A percentile compares a stretch with the other conserved stretches of the same genome.
Conservation (phyloP, 1,140 invertebrate species). For the Dendroctonus valens region DNA sequence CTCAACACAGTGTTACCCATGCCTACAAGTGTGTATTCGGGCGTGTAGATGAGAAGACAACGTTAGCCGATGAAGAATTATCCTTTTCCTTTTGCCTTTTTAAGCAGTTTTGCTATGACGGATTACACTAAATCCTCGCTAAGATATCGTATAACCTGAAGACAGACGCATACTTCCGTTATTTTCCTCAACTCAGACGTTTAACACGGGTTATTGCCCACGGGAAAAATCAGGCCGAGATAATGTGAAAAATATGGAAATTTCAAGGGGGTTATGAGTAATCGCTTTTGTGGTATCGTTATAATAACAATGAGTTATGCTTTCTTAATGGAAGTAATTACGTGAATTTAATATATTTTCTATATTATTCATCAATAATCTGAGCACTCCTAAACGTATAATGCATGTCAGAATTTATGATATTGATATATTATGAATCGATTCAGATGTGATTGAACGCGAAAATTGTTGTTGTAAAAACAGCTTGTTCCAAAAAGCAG, state of each 20-base stretch:
- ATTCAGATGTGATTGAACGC: no score
- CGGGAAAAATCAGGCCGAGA: constrained; percentile 9
- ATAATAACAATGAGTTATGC: constrained; percentile 10
- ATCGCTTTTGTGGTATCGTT: constrained; percentile 3
- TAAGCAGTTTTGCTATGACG: constrained; percentile 3
- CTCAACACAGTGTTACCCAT: no score
- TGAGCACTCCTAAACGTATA: no score
- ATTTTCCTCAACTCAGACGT: constrained; percentile 2
- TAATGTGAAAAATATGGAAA: constrained; percentile 15
- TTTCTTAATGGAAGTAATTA: not conserved
- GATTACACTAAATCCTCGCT: constrained; percentile 3
- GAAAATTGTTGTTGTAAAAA: no score
- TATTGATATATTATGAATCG: no score
- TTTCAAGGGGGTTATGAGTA: not conserved
- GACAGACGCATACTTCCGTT: constrained; percentile 3
- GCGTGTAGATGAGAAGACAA: no score
- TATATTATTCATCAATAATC: no score
- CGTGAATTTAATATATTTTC: no score
- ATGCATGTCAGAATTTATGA: no score
- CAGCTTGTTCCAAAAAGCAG: no score
- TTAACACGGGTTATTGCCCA: constrained; percentile 8
- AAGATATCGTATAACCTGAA: constrained; percentile 8
- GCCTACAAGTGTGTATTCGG: no score
- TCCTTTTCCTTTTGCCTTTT: not conserved
- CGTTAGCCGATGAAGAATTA: not conserved